Percentiles rank a stretch among this genome's conserved stretches.
phyloP scores from a whole-genome alignment of 2,888 invertebrate species.

The Drosophila buzzatii region DNA sequence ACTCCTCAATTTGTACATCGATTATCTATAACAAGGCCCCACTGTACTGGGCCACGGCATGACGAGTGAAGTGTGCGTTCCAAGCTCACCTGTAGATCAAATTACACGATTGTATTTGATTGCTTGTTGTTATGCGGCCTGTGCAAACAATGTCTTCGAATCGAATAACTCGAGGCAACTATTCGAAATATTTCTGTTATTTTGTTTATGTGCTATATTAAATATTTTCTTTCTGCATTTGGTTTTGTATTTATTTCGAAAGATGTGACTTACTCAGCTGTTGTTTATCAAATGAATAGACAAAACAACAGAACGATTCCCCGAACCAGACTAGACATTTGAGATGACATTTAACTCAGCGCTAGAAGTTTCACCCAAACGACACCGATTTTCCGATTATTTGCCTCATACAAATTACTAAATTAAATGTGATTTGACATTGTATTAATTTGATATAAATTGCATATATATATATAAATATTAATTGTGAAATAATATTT shows the following conservation, averaged over 20 bases:
- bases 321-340: conserved; percentile 49
- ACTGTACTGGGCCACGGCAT: conserved; percentile 31
- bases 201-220: conserved; percentile 15
- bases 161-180: conserved; percentile 28
- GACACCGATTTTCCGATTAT: conserved; percentile 2
- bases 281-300: conserved; percentile 52
- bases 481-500: too few relatives aligned
- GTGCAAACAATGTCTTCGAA: conserved; percentile 57
- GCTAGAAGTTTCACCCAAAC: conserved; percentile 30
- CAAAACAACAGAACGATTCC: conserved; percentile 40
- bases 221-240: conserved; percentile 31
- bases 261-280: conserved; percentile 53
- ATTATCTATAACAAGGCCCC: conserved; percentile 26
- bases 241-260: conserved; percentile 40
- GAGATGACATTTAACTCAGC: conserved; percentile 54
- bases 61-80: conserved; percentile 1
- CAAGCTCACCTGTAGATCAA: conserved; percentile 56
- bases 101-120: conserved; percentile 35
- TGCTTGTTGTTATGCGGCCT: conserved; percentile 50
- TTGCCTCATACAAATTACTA: not conserved
- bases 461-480: not conserved
- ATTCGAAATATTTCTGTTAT: conserved; percentile 60
- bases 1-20: conserved; percentile 10
- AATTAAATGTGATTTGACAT: not conserved
- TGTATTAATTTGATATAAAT: not conserved